phyloP scores from a whole-genome alignment of 1,140 invertebrate genomes.

The Steinernema feltiae region DNA sequence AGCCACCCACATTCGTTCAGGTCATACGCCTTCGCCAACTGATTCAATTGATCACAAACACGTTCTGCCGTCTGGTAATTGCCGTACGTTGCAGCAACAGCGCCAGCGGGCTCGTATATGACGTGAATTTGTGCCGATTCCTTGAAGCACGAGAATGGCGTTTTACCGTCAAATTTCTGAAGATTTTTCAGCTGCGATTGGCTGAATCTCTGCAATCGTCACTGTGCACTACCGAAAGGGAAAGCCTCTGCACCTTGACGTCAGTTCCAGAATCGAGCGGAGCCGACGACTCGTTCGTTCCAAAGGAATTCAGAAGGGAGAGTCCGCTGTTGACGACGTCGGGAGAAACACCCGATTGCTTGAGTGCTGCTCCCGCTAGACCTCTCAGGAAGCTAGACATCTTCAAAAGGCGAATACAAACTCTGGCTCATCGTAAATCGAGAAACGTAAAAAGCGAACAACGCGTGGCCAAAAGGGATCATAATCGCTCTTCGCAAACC shows the following conservation, averaged over 20 bases:
- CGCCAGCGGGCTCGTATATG: not conserved
- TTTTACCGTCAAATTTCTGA: not conserved
- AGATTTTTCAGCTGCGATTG: conserved; percentile 18
- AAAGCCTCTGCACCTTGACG: not conserved
- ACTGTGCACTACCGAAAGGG: not conserved
- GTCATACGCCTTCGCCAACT: not conserved
- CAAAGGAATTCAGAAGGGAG: conserved; percentile 8
- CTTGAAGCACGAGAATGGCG: not conserved
- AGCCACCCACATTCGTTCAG: not conserved
- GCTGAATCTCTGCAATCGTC: conserved; percentile 12
- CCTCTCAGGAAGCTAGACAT: conserved; percentile 19
- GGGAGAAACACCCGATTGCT: not conserved
- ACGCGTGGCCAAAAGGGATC: too few relatives aligned
- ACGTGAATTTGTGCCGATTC: not conserved
- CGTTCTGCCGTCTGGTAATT: not conserved
- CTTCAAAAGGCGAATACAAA: not conserved
- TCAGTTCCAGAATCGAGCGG: not conserved
- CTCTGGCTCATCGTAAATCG: not conserved
- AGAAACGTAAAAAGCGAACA: too few relatives aligned
- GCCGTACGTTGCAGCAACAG: not conserved
- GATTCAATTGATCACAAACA: not conserved
- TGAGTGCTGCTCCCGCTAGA: not conserved
- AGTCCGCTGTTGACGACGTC: conserved; percentile 11
- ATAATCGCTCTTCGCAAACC: too few relatives aligned
- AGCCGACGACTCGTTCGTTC: not conserved